Percentiles rank a stretch among this genome's conserved stretches.
These are phyloP conservation scores for Orestias chungarensis DNA, from an alignment of 2,797 vertebrate genomes.

Conservation along the genomic window DNA sequence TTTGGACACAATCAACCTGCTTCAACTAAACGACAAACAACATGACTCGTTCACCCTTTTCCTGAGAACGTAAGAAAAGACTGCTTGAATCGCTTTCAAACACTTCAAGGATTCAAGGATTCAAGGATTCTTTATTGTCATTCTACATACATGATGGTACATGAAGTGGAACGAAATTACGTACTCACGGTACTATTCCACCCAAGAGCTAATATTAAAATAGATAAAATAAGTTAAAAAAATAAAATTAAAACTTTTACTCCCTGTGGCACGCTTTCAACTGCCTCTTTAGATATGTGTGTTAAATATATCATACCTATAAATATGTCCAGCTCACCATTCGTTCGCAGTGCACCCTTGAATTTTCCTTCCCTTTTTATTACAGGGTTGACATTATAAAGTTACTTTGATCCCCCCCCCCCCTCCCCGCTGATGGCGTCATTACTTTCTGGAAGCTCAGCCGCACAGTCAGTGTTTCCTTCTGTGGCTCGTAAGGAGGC, in stretches of 20 bases:
- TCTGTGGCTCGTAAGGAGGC: constrained; percentile 22
- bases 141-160: too few relatives aligned
- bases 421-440: constrained; percentile 39
- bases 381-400: constrained; percentile 67
- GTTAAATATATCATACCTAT: constrained; percentile 56
- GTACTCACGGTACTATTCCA: too few relatives aligned
- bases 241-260: too few relatives aligned
- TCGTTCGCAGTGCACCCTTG: constrained; percentile 61
- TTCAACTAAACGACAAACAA: background rate
- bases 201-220: too few relatives aligned
- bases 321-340: constrained; percentile 44
- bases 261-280: too few relatives aligned
- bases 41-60: background rate
- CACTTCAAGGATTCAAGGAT: too few relatives aligned
- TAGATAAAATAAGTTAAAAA: too few relatives aligned
- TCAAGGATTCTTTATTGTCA: too few relatives aligned
- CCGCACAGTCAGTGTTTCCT: constrained; percentile 54
- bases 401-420: constrained; percentile 49
- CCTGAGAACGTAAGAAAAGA: background rate
- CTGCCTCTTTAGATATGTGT: constrained; percentile 49
- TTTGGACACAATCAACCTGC: background rate
- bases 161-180: too few relatives aligned
- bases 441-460: constrained; percentile 42
- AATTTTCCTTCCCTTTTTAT: constrained; percentile 62
- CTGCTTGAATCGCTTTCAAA: constrained; percentile 8